Base-by-base conservation (phyloP, 2,888 invertebrate genomes). In the Corythucha ciliata region DNA sequence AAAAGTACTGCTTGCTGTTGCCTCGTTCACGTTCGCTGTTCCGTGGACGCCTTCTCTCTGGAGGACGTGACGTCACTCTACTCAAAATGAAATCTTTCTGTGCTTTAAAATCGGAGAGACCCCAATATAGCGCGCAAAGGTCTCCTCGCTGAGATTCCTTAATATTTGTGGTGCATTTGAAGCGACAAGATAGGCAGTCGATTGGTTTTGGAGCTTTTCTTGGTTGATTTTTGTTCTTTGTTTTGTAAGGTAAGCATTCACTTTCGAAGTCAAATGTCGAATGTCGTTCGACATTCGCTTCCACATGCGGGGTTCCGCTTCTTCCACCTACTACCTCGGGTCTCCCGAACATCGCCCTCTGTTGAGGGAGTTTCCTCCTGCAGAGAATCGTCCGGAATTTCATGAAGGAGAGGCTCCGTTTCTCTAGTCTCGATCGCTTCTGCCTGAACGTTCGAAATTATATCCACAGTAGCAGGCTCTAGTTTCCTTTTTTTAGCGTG, bases 1-100 rank as follows among this genome's bases (percentile, higher is more conserved):
- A 34, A 34, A 6, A 34, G 34, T 34, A 34, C 34, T 22, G 21
- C 48, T 57, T 54, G 8, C 41, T 44, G 42, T 55, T 26, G 8
- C 29, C 21, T n/a, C 51, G 48, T 16, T 39, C 34, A 5, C 41
- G 24, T 49, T 47, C 53, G 14, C 44, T 46, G n/a, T 34, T 44
- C 22, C 21, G 33, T 20, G 47, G 20, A 26, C 50, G 52, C 33
- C 58, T 51, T 41, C 49, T 47, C n/a, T 53, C 34, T 34, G 34
- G 34, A 34, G 53, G 33, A 37, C 40, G 18, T 40, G 29, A 44
- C 54, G 56, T 29, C 5, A 58, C 52, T 34, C 49, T 41, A 49
- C 37, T 50, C 46, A 56, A 47, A 48, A 55, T 48, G 26, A 54
- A 56, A 46, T 57, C 48, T 40, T 57, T 57, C 24, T 47, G 42